Evolutionary conservation across 30 jellyfish, hydroid and myxozoan species (phyloP).

Genomic region (Aurelia coerulea): DNA sequence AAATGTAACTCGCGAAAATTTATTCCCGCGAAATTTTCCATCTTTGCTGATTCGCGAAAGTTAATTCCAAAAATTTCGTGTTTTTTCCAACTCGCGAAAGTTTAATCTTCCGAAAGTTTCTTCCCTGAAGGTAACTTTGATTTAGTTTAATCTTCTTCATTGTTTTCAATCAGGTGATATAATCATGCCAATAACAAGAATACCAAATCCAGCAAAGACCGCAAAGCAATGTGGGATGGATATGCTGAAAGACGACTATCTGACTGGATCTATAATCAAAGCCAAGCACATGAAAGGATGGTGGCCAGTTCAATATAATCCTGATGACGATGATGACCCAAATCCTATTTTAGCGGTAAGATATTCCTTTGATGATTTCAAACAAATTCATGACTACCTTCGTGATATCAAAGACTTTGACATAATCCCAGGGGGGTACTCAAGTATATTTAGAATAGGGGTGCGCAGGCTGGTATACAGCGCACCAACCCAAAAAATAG

Average conservation of each 20-base stretch:
- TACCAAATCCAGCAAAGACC: slow-evolving; percentile 91
- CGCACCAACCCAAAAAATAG: too few relatives aligned
- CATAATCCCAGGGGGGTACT: too few relatives aligned
- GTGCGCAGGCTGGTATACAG: too few relatives aligned
- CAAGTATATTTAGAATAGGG: too few relatives aligned
- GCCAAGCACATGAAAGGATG: slow-evolving; percentile 91
- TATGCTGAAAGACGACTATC: slow-evolving; percentile 51
- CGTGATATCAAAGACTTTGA: too few relatives aligned
- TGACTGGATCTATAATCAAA: slow-evolving; percentile 79
- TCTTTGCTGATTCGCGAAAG: too few relatives aligned
- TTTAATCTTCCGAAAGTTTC: too few relatives aligned
- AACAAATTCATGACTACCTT: neutral
- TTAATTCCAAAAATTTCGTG: too few relatives aligned
- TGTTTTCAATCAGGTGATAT: slow-evolving; percentile 71
- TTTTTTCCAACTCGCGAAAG: too few relatives aligned
- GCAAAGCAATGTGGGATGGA: slow-evolving; percentile 75
- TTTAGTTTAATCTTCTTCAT: neutral
- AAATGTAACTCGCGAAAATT: too few relatives aligned
- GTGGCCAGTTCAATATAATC: slow-evolving; percentile 95
- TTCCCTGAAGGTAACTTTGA: too few relatives aligned
- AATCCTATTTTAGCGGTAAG: slow-evolving; percentile 87
- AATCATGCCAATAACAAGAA: slow-evolving; percentile 62
- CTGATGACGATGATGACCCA: slow-evolving; percentile 98
- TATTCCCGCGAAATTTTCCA: too few relatives aligned
- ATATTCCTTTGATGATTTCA: neutral